phyloP scores from a whole-genome alignment of 2,797 vertebrate genomes.

The Scleropages formosus region DNA sequence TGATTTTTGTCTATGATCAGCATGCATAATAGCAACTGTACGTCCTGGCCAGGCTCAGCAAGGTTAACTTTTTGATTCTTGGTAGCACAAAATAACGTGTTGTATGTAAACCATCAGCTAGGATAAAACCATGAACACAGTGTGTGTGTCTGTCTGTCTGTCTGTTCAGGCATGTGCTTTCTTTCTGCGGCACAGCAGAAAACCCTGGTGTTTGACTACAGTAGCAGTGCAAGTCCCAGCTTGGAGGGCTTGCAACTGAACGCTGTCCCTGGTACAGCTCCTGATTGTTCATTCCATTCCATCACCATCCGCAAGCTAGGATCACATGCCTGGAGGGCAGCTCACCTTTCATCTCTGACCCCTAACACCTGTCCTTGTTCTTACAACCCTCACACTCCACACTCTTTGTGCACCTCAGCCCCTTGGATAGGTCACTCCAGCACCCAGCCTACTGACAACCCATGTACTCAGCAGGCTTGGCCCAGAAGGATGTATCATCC shows the following conservation, averaged over 20 bases:
- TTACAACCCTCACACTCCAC: slow-evolving; percentile 43
- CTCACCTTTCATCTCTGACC: slow-evolving; percentile 55
- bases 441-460: slow-evolving; percentile 41
- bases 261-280: slow-evolving; percentile 56
- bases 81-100: background rate
- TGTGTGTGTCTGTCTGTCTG: background rate
- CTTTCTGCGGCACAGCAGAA: slow-evolving; percentile 50
- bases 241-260: slow-evolving; percentile 36
- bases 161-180: background rate
- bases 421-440: slow-evolving; percentile 17
- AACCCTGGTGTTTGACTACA: slow-evolving; percentile 50
- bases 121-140: background rate
- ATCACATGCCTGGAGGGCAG: slow-evolving; percentile 46
- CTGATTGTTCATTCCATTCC: slow-evolving; percentile 49
- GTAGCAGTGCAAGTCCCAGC: slow-evolving; percentile 49
- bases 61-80: no score
- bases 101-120: background rate
- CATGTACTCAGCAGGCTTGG: slow-evolving; percentile 48
- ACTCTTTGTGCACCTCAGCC: slow-evolving; percentile 43
- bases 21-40: background rate
- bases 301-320: slow-evolving; percentile 49
- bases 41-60: no score
- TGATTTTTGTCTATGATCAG: background rate
- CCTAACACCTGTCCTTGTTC: slow-evolving; percentile 13
- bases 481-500: slow-evolving; percentile 48